A percentile compares a stretch with the other conserved stretches of the same genome.
phyloP scores from a whole-genome alignment of 2,113 vertebrate species.

The Lepus americanus region DNA sequence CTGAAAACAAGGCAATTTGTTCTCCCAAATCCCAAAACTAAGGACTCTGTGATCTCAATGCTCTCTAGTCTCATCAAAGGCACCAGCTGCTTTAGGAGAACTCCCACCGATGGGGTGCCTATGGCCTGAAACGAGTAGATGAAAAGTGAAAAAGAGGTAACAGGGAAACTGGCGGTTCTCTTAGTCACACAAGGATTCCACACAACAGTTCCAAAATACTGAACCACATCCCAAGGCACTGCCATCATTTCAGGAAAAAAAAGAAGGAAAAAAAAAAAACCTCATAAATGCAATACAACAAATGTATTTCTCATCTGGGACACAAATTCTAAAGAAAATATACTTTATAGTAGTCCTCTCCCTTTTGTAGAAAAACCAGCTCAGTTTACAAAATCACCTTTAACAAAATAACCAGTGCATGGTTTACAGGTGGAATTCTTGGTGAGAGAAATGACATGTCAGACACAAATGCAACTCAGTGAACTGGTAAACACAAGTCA shows the following conservation, averaged over 20 bases:
- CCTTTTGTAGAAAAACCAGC: background rate
- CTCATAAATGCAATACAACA: constrained; percentile 10
- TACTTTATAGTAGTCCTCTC: background rate
- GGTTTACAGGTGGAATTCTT: constrained; percentile 8
- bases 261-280: background rate
- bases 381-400: constrained; percentile 16
- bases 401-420: background rate
- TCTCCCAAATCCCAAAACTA: constrained; percentile 98
- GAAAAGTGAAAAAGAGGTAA: constrained; percentile 73
- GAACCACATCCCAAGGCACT: constrained; percentile 63
- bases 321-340: constrained; percentile 51
- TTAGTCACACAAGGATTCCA: constrained; percentile 63
- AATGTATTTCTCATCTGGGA: constrained; percentile 30
- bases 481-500: background rate
- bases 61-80: constrained; percentile 99
- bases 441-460: background rate
- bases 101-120: constrained; percentile 96
- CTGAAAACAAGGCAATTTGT: constrained; percentile 99
- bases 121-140: constrained; percentile 92
- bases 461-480: background rate
- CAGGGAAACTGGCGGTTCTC: constrained; percentile 40
- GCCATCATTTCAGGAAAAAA: constrained; percentile 49
- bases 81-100: constrained; percentile 97
- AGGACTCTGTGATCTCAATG: constrained; percentile 98
- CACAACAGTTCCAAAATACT: constrained; percentile 49